phyloP scores from a whole-genome alignment of 2,888 invertebrate species.

The Sabatieria punctata region DNA sequence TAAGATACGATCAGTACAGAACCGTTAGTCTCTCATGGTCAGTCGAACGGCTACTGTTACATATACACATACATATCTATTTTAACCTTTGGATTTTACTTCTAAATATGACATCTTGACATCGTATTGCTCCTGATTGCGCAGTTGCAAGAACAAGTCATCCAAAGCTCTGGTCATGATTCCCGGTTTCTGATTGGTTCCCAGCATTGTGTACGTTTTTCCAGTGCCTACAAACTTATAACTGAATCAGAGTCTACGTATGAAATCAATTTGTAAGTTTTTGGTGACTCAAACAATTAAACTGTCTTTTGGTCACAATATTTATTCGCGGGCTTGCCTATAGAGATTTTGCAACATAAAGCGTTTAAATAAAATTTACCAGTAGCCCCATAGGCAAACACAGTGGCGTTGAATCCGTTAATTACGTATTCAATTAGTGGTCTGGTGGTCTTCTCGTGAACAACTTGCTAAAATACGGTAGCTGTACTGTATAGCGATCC shows the following conservation, averaged over 20 bases:
- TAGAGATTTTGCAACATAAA: no score
- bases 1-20: no score
- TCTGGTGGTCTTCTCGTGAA: constrained; percentile 69
- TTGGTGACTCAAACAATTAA: not conserved
- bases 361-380: no score
- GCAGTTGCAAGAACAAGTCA: constrained; percentile 54
- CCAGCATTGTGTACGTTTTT: constrained; percentile 78
- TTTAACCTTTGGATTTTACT: constrained; percentile 15
- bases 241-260: no score
- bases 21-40: no score
- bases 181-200: constrained; percentile 49
- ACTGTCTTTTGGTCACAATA: no score
- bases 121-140: constrained; percentile 43
- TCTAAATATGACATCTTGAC: constrained; percentile 71
- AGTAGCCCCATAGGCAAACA: constrained; percentile 85
- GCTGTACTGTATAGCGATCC: not conserved
- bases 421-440: constrained; percentile 68
- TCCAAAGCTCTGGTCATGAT: constrained; percentile 70
- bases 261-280: no score
- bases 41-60: no score
- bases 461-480: constrained; percentile 47
- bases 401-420: constrained; percentile 74
- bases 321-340: no score
- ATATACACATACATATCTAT: not conserved
- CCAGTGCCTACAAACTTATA: constrained; percentile 49